Evolutionary conservation across 2,113 vertebrate species (phyloP).

Genomic region (Delphinapterus leucas): DNA sequence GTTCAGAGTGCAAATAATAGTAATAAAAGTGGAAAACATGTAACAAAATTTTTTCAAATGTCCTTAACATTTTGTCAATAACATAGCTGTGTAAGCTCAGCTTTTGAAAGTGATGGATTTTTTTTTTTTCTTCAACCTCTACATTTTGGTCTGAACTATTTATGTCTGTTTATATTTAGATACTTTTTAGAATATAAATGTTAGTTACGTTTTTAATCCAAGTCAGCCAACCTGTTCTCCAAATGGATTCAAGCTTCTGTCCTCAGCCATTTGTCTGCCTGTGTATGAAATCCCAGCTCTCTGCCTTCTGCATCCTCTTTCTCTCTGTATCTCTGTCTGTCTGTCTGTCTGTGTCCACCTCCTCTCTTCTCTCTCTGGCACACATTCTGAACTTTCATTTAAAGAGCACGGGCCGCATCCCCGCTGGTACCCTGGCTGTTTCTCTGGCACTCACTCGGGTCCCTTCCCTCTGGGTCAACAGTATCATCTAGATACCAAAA

Average conservation of each 20-base stretch:
- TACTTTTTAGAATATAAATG: not conserved
- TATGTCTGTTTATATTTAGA: not conserved
- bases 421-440: not conserved
- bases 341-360: no score
- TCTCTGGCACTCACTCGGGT: not conserved
- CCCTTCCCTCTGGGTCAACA: not conserved
- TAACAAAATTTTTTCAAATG: not conserved
- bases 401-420: not conserved
- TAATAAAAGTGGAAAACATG: not conserved
- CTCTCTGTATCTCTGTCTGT: not conserved
- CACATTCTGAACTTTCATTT: not conserved
- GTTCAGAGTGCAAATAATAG: not conserved
- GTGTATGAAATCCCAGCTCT: not conserved
- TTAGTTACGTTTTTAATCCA: not conserved
- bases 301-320: no score
- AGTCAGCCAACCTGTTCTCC: not conserved
- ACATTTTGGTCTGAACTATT: not conserved
- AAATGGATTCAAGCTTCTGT: not conserved
- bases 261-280: not conserved
- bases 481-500: not conserved
- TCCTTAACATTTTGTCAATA: constrained; percentile 13
- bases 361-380: not conserved
- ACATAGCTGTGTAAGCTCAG: not conserved
- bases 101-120: not conserved
- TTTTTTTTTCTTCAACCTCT: not conserved